Evolutionary conservation across 2,113 vertebrate species (phyloP).

Genomic region (Odobenus rosmarus): DNA sequence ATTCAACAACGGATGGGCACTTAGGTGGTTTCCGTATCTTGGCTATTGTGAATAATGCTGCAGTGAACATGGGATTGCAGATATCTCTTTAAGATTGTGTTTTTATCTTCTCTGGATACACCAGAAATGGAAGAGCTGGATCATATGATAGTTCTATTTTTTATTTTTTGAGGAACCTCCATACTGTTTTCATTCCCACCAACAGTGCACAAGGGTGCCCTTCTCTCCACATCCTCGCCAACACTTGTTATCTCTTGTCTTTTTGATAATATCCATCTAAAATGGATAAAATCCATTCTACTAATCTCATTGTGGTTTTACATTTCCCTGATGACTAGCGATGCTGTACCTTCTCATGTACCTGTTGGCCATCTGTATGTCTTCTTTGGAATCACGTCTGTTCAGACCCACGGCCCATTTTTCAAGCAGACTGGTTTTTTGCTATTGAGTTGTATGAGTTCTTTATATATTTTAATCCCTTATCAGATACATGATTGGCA

Average conservation of each 20-base stretch:
- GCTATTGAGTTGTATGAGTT: not conserved
- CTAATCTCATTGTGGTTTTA: not conserved
- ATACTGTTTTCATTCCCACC: not conserved
- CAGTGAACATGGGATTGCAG: not conserved
- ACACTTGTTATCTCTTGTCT: not conserved
- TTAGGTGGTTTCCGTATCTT: not conserved
- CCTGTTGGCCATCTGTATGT: not conserved
- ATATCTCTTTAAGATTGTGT: not conserved
- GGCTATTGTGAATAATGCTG: not conserved
- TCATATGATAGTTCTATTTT: not conserved
- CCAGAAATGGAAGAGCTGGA: not conserved
- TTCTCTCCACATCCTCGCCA: not conserved
- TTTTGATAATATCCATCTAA: not conserved
- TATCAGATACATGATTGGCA: not conserved
- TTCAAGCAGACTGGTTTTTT: not conserved
- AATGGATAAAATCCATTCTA: no score
- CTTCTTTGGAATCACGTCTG: not conserved
- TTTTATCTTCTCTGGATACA: not conserved
- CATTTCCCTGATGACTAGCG: not conserved
- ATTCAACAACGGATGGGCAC: not conserved
- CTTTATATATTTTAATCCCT: not conserved
- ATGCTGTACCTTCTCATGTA: not conserved
- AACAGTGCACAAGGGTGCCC: not conserved
- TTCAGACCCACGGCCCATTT: not conserved
- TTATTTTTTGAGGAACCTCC: not conserved